phyloP scores from a whole-genome alignment of 53 echinoderm and acorn worm genomes.

The Echinometra lucunter region DNA sequence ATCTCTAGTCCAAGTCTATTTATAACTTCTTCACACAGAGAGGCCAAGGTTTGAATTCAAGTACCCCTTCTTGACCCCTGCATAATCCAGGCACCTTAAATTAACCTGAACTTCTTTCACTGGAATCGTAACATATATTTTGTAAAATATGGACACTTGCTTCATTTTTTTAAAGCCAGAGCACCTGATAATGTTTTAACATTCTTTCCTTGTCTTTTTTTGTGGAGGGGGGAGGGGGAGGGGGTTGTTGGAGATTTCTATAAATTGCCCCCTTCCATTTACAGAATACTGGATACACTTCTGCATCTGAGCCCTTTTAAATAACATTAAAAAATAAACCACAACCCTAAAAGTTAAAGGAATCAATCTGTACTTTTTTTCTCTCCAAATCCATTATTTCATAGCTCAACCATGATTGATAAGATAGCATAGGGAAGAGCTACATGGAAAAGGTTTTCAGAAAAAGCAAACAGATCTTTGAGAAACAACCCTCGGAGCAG shows the following conservation, averaged over 20 bases:
- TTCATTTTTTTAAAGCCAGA: no score
- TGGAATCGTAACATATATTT: background rate
- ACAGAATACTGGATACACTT: no score
- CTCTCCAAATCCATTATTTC: background rate
- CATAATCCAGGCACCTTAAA: slow-evolving; percentile 20
- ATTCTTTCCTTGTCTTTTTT: no score
- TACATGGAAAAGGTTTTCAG: background rate
- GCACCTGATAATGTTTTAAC: no score
- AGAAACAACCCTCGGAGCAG: background rate
- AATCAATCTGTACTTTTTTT: background rate
- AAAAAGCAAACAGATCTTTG: background rate
- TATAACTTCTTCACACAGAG: background rate
- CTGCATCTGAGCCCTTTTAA: no score
- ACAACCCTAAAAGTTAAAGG: no score
- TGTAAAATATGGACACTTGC: no score
- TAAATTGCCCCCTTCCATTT: no score
- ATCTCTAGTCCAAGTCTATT: background rate
- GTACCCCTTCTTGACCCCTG: slow-evolving; percentile 10
- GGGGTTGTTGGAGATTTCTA: no score
- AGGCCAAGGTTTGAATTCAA: background rate
- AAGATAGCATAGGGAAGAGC: background rate
- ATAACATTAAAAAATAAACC: no score
- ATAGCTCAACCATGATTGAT: background rate
- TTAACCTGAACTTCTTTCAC: background rate
- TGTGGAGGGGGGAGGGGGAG: no score